These are phyloP conservation scores for Pygmarrhopalites habei DNA, from an alignment of 1,140 invertebrate genomes.

Conservation along the genomic window DNA sequence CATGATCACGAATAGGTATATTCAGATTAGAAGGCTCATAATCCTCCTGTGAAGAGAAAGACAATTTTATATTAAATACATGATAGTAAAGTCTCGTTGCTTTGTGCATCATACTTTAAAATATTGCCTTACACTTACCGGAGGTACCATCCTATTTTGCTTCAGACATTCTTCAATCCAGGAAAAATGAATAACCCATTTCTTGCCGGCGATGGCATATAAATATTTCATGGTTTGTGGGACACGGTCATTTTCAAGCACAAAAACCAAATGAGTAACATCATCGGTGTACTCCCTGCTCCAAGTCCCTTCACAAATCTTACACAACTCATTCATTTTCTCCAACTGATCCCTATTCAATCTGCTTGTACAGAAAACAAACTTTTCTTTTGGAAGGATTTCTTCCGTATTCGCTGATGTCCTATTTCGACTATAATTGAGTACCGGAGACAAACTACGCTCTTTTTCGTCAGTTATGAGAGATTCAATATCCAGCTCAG, in stretches of 20 bases:
- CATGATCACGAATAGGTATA: slow-evolving; percentile 13
- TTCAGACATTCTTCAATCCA: slow-evolving; percentile 30
- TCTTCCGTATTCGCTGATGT: too few species aligned
- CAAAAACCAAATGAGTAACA: slow-evolving; percentile 30
- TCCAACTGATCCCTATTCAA: slow-evolving; percentile 10
- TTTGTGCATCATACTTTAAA: background rate
- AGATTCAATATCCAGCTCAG: too few species aligned
- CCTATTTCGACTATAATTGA: too few species aligned
- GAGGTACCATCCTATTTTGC: slow-evolving; percentile 4
- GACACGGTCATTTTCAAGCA: slow-evolving; percentile 16
- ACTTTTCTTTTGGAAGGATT: background rate
- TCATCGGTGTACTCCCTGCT: slow-evolving; percentile 13
- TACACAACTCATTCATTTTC: slow-evolving; percentile 18
- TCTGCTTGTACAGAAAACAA: slow-evolving; percentile 31
- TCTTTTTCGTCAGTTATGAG: too few species aligned
- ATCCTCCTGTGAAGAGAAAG: slow-evolving; percentile 2
- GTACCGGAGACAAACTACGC: too few species aligned
- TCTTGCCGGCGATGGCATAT: slow-evolving; percentile 32
- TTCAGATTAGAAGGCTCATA: slow-evolving; percentile 25
- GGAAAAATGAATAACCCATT: slow-evolving; percentile 29
- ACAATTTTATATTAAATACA: slow-evolving; percentile 1
- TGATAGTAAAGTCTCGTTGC: background rate
- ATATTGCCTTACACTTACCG: slow-evolving; percentile 5
- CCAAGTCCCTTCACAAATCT: slow-evolving; percentile 17
- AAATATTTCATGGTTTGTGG: slow-evolving; percentile 37